Percentiles rank a stretch among this genome's conserved stretches.
Conservation (phyloP, 2,888 invertebrate species). For the Scaptomyza caliginosa region DNA sequence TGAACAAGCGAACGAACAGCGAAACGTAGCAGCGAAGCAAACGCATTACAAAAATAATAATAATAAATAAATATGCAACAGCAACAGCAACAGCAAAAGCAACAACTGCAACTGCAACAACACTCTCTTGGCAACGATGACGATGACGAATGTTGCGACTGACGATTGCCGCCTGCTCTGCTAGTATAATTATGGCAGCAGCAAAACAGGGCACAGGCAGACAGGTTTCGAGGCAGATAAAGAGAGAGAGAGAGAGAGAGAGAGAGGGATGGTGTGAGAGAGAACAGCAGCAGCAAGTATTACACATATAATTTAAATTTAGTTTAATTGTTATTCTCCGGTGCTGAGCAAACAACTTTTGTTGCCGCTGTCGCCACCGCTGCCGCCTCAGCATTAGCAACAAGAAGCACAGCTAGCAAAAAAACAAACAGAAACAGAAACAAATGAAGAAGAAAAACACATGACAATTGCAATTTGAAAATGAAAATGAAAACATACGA, state of each 20-base stretch:
- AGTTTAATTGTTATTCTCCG: constrained; percentile 81
- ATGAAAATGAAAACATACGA: constrained; percentile 61
- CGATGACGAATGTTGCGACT: constrained; percentile 62
- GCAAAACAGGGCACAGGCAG: neutral
- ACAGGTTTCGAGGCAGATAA: constrained; percentile 18
- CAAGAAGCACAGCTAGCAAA: constrained; percentile 3
- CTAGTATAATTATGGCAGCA: constrained; percentile 69
- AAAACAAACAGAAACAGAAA: neutral
- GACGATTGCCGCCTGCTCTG: constrained; percentile 32
- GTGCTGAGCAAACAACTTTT: constrained; percentile 45
- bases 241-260: neutral
- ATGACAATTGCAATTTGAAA: constrained; percentile 68
- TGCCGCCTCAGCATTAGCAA: constrained; percentile 6
- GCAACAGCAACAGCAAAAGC: constrained; percentile 43
- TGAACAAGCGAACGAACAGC: constrained; percentile 24
- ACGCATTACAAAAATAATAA: constrained; percentile 54
- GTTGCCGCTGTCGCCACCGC: too few species aligned
- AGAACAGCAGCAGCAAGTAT: constrained; percentile 46
- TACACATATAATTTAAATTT: constrained; percentile 80
- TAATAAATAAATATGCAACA: constrained; percentile 72
- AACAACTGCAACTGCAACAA: constrained; percentile 38
- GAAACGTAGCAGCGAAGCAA: constrained; percentile 41
- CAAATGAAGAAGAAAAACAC: constrained; percentile 28
- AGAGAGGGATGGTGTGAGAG: neutral
- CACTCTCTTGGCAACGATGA: constrained; percentile 48